Conservation (phyloP, 2,888 invertebrate genomes). For the Pyrochroa serraticornis region DNA sequence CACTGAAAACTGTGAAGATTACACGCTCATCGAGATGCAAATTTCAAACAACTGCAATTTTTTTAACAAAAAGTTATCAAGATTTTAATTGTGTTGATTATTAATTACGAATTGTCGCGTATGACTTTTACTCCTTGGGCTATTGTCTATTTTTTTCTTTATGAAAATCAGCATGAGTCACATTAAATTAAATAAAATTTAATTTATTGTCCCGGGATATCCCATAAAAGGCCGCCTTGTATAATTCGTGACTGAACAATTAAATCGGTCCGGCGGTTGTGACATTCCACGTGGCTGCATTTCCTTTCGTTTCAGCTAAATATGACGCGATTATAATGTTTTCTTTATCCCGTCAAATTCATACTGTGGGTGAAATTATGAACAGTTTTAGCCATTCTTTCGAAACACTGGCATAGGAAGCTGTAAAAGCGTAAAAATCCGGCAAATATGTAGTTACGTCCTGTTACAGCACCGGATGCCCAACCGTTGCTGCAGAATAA, state of each 20-base stretch:
- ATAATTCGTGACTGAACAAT: conserved; percentile 23
- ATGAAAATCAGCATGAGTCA: no score
- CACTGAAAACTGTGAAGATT: conserved; percentile 5
- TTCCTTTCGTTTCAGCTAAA: no score
- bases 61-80: no score
- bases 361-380: not conserved
- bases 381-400: conserved; percentile 8
- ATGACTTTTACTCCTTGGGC: no score
- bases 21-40: not conserved
- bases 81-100: no score
- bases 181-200: conserved; percentile 19
- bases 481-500: conserved; percentile 36
- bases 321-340: no score
- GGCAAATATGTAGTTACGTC: conserved; percentile 27
- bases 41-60: not conserved
- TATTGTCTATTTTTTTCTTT: no score
- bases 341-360: not conserved
- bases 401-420: conserved; percentile 16
- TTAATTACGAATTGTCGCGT: no score
- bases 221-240: conserved; percentile 13
- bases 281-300: conserved; percentile 4
- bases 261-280: conserved; percentile 7
- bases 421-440: conserved; percentile 26
- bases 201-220: conserved; percentile 12
- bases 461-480: conserved; percentile 36